A percentile compares a stretch with the other conserved stretches of the same genome.
Conservation (phyloP, 2,797 vertebrate genomes). For the Pangasius djambal region DNA sequence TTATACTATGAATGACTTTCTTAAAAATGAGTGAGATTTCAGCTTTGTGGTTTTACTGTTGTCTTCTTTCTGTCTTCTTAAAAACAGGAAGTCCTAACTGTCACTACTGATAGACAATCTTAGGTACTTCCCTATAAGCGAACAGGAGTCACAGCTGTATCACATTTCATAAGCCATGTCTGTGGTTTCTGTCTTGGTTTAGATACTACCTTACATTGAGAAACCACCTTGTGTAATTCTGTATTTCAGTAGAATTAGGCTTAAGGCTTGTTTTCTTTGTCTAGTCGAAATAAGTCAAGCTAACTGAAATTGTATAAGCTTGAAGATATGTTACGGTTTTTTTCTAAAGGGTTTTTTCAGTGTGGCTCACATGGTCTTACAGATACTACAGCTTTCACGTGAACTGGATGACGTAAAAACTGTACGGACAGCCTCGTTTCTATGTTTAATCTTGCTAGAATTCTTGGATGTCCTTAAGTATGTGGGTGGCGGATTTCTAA, state of each 20-base stretch:
- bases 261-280: too few relatives aligned
- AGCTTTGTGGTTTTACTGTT: conserved; percentile 17
- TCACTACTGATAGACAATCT: neutral
- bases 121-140: conserved; percentile 26
- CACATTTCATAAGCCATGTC: neutral
- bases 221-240: neutral
- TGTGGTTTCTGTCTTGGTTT: neutral
- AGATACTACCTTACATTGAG: neutral
- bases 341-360: neutral
- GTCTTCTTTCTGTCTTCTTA: conserved; percentile 2
- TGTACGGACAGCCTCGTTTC: neutral
- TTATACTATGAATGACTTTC: conserved; percentile 5
- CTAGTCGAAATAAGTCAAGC: neutral
- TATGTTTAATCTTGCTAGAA: neutral
- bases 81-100: conserved; percentile 37
- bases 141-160: neutral
- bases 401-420: too few relatives aligned
- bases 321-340: neutral
- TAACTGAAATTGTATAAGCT: neutral
- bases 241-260: neutral
- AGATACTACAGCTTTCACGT: neutral
- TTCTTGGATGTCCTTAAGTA: neutral
- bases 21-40: neutral
- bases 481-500: conserved; percentile 1
- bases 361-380: neutral